These are phyloP conservation scores for Watersipora subatra DNA, from an alignment of 1,140 invertebrate species.

Conservation along the genomic window DNA sequence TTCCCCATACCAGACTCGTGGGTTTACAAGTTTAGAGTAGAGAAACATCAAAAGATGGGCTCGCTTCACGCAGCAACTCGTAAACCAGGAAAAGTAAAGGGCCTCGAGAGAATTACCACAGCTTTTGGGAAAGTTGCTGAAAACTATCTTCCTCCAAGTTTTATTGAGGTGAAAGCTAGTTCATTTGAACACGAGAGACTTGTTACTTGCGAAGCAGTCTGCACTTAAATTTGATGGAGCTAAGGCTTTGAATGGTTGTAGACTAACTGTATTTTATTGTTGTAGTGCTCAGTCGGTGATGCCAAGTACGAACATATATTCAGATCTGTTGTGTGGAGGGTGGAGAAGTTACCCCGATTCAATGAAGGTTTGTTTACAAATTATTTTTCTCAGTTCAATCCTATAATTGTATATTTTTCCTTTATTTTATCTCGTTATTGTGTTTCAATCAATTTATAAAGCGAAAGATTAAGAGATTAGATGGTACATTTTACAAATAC, in stretches of 20 bases:
- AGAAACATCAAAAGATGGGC: constrained; percentile 97
- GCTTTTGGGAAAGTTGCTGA: constrained; percentile 47
- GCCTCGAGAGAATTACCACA: constrained; percentile 30
- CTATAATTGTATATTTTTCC: no score
- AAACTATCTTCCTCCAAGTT: neutral
- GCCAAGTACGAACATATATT: constrained; percentile 99
- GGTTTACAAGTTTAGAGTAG: constrained; percentile 94
- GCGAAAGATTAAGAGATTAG: no score
- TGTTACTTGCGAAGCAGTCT: neutral
- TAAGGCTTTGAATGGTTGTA: neutral
- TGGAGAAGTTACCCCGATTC: constrained; percentile 85
- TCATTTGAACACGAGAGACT: no score
- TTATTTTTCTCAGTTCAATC: no score
- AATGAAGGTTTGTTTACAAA: constrained; percentile 62
- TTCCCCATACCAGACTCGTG: constrained; percentile 97
- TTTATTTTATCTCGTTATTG: no score
- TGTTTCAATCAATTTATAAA: no score
- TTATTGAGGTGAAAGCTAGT: constrained; percentile 1
- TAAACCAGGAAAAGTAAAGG: constrained; percentile 52
- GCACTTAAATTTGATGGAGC: neutral
- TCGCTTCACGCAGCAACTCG: constrained; percentile 91
- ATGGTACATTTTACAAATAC: no score
- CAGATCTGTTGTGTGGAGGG: constrained; percentile 91
- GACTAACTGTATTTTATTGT: neutral
- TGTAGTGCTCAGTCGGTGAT: constrained; percentile 69